Evolutionary conservation across 2,888 invertebrate species (phyloP).

Genomic region (Athrips mouffetella): DNA sequence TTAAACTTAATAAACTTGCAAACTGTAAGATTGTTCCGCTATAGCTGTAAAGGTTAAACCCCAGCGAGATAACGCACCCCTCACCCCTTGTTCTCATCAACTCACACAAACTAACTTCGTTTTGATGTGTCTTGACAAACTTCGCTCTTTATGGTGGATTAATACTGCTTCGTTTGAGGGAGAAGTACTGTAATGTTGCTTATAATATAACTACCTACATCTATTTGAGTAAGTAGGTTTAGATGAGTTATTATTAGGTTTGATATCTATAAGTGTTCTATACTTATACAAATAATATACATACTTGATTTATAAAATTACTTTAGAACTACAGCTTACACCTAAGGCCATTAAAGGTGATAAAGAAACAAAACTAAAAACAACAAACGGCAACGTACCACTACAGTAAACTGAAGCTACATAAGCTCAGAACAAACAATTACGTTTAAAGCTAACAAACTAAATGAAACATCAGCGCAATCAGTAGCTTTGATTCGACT

Average conservation of each 20-base stretch:
- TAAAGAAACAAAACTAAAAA: background rate
- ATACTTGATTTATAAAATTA: too few species aligned
- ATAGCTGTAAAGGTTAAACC: constrained; percentile 2
- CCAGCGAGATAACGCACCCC: constrained; percentile 10
- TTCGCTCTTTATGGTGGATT: constrained; percentile 23
- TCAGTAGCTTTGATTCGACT: background rate
- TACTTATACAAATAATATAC: too few species aligned
- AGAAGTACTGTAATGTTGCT: background rate
- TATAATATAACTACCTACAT: background rate
- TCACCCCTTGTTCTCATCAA: constrained; percentile 7
- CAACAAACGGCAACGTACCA: background rate
- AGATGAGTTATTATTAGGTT: too few species aligned
- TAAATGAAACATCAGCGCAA: constrained; percentile 4
- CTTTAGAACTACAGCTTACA: too few species aligned
- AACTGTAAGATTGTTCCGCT: constrained; percentile 28
- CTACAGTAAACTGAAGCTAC: background rate
- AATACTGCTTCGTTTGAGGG: constrained; percentile 6
- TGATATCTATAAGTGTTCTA: too few species aligned
- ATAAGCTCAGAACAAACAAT: constrained; percentile 1
- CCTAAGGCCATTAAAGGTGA: background rate
- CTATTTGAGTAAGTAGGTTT: too few species aligned
- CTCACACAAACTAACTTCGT: constrained; percentile 37
- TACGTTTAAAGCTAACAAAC: background rate
- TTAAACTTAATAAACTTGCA: constrained; percentile 29
- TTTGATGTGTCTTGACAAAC: constrained; percentile 38